Percentiles rank a stretch among this genome's conserved stretches.
Conservation (phyloP, 2,888 invertebrate species). For the Tetragonisca angustula region DNA sequence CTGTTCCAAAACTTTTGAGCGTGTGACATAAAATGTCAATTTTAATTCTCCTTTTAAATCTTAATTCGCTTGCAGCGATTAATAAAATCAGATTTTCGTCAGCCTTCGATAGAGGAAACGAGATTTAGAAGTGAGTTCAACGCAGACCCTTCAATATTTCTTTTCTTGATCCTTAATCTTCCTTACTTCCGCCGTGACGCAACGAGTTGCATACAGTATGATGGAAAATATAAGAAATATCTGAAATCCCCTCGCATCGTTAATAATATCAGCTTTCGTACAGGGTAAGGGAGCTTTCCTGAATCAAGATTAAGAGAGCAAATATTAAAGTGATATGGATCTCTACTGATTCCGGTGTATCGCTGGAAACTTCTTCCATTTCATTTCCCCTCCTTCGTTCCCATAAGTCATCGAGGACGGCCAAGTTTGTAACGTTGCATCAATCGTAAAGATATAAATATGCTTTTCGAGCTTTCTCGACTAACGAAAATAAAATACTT, state of each 20-base stretch:
- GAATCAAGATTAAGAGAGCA: constrained; percentile 12
- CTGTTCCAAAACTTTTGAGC: no score
- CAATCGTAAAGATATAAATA: constrained; percentile 34
- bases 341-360: constrained; percentile 55
- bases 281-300: constrained; percentile 1
- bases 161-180: background rate
- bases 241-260: background rate
- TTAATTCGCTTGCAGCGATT: no score
- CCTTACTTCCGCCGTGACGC: background rate
- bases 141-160: background rate
- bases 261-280: background rate
- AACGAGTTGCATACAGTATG: background rate
- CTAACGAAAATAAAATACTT: background rate
- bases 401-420: constrained; percentile 54
- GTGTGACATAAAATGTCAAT: no score
- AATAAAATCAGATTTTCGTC: no score
- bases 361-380: constrained; percentile 29
- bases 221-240: background rate
- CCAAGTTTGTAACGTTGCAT: constrained; percentile 45
- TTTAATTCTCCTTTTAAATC: no score
- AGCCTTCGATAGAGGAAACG: no score
- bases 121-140: no score
- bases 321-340: constrained; percentile 32
- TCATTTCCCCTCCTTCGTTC: background rate
- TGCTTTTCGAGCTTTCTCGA: background rate